Evolutionary conservation across 2,888 invertebrate genomes (phyloP), one percentile per base, ranked within the genome.

Genomic region (Catotricha subobsoleta): DNA sequence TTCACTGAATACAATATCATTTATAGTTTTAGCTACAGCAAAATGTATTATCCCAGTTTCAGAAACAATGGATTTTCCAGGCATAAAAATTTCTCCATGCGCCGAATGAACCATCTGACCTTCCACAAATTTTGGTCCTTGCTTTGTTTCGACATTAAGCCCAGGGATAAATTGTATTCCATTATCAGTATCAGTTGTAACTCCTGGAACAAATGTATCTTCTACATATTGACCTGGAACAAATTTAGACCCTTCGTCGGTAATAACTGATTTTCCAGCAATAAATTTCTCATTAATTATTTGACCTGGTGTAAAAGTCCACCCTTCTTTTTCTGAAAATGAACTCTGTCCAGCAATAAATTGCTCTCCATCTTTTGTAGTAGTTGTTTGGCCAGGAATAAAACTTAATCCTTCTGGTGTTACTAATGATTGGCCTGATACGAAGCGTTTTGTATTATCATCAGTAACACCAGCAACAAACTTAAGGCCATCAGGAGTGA

Each of bases 251-350:
- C 75, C 76, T 51, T 72, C 72, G 3, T 68, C 65, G 10, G 74
- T 75, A 25, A 69, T 59, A 44, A 76, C 59, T 1, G 74, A 74
- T 47, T 74, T 72, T 16, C 77, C 77, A 39, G 76, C 72, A 28
- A 76, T 61, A 49, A 77, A 77, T 19, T 65, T 46, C 45, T 67
- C 66, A 46, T 67, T 62, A 37, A 72, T 50, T 20, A 66, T 66
- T 55, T 76, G 76, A 0, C 76, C 77, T 2, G 75, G 74, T 21
- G 76, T 63, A 49, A 77, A 77, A 48, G 73, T 71, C 71, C 72
- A 73, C 27, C 64, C 60, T 27, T 64, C 66, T 41, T 58, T 59
- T 12, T 60, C 64, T 39, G 68, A 62, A 38, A 65, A 61, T 12
- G 70, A 65, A 48, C 70, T 74, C 57, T 75, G 75, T 2, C 77